Conservation (phyloP, 2,797 vertebrate species). For the Pitangus sulphuratus region DNA sequence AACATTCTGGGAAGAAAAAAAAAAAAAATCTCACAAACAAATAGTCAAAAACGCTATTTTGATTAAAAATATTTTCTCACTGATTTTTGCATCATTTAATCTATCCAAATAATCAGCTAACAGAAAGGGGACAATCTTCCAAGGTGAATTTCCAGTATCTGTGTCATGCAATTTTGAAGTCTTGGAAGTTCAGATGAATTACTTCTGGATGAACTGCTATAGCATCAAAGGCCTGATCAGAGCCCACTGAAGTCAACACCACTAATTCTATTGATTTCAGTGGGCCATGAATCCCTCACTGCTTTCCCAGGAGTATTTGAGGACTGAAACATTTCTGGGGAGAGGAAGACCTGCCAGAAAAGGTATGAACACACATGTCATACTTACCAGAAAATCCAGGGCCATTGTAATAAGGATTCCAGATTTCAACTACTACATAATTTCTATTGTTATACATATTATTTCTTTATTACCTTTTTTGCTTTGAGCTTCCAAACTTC, state of each 20-base stretch:
- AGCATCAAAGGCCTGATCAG: conserved; percentile 63
- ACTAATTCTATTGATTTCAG: conserved; percentile 50
- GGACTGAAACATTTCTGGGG: background rate
- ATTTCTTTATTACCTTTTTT: background rate
- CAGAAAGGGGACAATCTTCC: background rate
- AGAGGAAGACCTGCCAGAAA: background rate
- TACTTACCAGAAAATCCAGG: conserved; percentile 15
- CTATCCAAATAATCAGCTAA: background rate
- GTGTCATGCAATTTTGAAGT: background rate
- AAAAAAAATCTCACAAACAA: background rate
- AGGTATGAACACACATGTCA: background rate
- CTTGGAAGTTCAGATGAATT: background rate
- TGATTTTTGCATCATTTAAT: background rate
- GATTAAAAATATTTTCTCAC: background rate
- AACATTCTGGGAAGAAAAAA: background rate
- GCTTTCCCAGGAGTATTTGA: background rate
- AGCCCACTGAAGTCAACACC: conserved; percentile 44
- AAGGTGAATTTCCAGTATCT: background rate
- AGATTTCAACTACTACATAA: background rate
- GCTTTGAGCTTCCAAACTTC: background rate
- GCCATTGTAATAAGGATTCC: background rate
- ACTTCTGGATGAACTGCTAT: conserved; percentile 18
- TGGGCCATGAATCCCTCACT: background rate
- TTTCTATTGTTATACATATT: background rate
- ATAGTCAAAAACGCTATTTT: background rate